Evolutionary conservation across 2,797 vertebrate species (phyloP), one percentile per base, ranked within the genome.

Genomic region (Myotis myotis): DNA sequence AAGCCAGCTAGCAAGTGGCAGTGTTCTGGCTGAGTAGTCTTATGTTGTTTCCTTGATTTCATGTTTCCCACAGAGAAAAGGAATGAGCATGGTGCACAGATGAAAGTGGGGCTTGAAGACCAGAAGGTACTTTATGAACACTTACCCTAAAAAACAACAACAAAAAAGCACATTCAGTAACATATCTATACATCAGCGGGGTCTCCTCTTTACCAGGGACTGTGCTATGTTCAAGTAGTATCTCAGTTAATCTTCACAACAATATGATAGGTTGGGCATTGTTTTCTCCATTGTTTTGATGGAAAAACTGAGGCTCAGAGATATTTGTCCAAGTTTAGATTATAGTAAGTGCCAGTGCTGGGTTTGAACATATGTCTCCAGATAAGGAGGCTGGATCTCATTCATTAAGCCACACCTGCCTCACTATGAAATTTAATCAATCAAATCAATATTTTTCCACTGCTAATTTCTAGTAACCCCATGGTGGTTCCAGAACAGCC

Each of bases 341-440:
- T 60, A 62, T 19, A 88, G 53, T 38, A 41, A 76, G 16, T n/a
- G 30, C 88, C 84, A 71, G 11, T 49, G 41, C 22, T 70, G 44
- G 47, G 15, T 85, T 93, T 93, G 71, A 93, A 95, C 76, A 60
- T 70, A 51, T 49, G 20, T 89, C 49, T 91, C 57, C 28, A 62
- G 95, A 85, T 33, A 62, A 71, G 60, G 64, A 72, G 36, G 28
- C 28, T 62, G 41, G 71, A 71, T 70, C 72, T 76, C 60, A 30
- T 92, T 96, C 75, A 91, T 94, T 62, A 94, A 95, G 55, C 41
- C 55, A 82, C 33, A 90, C 33, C 62, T 85, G 51, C 22, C 22
- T 83, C 25, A 25, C n/a, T 72, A 57, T 82, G 55, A 92, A 91
- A 88, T 92, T 38, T 74, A 81, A 70, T 84, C 74, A 89, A 84